phyloP scores from a whole-genome alignment of 2,888 invertebrate species.

The Lasioglossum villosulum region DNA sequence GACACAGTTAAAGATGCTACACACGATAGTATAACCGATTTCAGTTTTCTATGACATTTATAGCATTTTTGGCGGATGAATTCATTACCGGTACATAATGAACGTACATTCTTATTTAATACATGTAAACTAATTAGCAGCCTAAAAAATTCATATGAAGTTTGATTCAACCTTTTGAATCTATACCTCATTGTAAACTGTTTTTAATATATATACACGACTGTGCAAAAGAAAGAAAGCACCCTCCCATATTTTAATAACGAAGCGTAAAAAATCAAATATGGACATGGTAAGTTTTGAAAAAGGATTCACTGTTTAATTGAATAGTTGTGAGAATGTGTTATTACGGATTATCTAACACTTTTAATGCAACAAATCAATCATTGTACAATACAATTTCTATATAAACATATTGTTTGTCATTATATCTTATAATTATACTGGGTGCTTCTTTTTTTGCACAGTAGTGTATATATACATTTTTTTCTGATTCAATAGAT shows the following conservation, averaged over 20 bases:
- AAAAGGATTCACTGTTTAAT: no score
- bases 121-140: conserved; percentile 41
- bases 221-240: no score
- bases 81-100: conserved; percentile 35
- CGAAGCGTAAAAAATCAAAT: no score
- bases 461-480: neutral
- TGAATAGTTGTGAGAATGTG: no score
- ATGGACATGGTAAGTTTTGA: no score
- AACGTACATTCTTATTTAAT: conserved; percentile 33
- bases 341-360: no score
- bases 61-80: conserved; percentile 36
- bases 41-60: conserved; percentile 3
- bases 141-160: conserved; percentile 49
- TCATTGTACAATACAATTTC: no score
- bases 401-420: no score
- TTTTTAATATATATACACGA: neutral
- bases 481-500: conserved; percentile 15
- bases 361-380: no score
- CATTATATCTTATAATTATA: no score
- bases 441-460: no score
- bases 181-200: conserved; percentile 35
- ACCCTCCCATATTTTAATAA: no score
- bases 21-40: conserved; percentile 24
- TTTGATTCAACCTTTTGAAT: conserved; percentile 46
- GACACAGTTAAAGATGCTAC: conserved; percentile 44